These are phyloP conservation scores for Parasteatoda tepidariorum DNA, from an alignment of 1,140 invertebrate species.

Conservation along the genomic window DNA sequence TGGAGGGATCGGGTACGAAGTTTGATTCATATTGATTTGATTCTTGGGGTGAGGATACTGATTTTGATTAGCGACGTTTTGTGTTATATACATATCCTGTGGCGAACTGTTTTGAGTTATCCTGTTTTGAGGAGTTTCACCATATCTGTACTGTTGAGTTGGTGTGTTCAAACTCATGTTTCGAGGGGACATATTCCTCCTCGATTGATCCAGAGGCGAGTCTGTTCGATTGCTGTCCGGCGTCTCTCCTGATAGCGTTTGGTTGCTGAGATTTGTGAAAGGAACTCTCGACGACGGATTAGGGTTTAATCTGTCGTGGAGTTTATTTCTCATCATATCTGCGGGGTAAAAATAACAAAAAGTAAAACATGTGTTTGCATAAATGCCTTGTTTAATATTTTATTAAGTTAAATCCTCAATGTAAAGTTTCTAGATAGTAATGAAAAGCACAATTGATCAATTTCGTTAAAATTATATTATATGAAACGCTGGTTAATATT, in stretches of 20 bases:
- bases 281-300: conserved; percentile 17
- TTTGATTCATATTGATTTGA: conserved; percentile 1
- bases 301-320: conserved; percentile 2
- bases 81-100: neutral
- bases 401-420: no score
- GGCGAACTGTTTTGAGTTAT: neutral
- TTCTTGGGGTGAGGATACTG: conserved; percentile 3
- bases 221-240: conserved; percentile 26
- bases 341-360: no score
- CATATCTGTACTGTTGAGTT: conserved; percentile 1
- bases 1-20: neutral
- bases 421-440: no score
- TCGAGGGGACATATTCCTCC: conserved; percentile 1
- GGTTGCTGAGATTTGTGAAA: conserved; percentile 49
- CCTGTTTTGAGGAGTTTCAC: neutral
- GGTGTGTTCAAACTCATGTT: neutral
- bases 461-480: no score
- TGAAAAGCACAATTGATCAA: no score
- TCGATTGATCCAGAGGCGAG: neutral
- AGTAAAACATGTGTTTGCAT: no score
- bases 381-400: no score
- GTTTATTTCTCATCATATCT: conserved; percentile 43
- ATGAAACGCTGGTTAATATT: no score
- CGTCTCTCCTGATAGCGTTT: conserved; percentile 10
- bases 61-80: neutral